Evolutionary conservation across 2,797 vertebrate species (phyloP), one percentile per base, ranked within the genome.

Genomic region (Myotis pilosus): DNA sequence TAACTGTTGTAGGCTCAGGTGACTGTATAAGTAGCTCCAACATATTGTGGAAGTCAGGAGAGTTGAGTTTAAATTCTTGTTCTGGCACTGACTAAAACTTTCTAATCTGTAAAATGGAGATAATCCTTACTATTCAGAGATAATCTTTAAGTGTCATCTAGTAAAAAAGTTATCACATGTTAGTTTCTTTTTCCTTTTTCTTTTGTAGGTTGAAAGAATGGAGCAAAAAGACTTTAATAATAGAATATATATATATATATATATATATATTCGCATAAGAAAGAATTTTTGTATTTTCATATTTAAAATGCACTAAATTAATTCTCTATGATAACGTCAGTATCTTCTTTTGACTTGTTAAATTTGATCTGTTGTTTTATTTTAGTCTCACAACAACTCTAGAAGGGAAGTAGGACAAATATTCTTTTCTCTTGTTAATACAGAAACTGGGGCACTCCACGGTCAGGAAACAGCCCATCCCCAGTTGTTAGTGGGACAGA

Each of bases 381-480:
- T 93, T 95, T 91, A 87, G 36, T 82, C 68, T 92, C 81, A 57
- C n/a, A 80, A 91, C 55, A 85, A 76, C 17, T 76, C 76, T 87
- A 6, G 51, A 55, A 95, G 82, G 80, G 75, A 96, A 96, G 87
- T 96, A 94, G 93, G 90, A 92, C 93, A 90, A 62, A 78, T 85
- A 92, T 85, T 89, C 79, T 78, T 91, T 78, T 94, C 85, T 12
- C 33, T 68, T 79, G 76, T 85, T 89, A 95, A 87, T 72, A 36
- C 88, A 87, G 64, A 96, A 96, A 97, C 94, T 96, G 87, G 95
- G 93, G 49, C 92, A 64, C 1, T 7, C 51, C 17, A 3, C 91
- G 92, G 90, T 90, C 60, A 87, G 64, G 23, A 66, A 80, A 79
- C 33, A 74, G 55, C 55, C 53, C 30, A 62, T 47, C 44, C 38